These are phyloP conservation scores for Nesogale talazaci DNA, from an alignment of 2,113 vertebrate species.

Conservation along the genomic window DNA sequence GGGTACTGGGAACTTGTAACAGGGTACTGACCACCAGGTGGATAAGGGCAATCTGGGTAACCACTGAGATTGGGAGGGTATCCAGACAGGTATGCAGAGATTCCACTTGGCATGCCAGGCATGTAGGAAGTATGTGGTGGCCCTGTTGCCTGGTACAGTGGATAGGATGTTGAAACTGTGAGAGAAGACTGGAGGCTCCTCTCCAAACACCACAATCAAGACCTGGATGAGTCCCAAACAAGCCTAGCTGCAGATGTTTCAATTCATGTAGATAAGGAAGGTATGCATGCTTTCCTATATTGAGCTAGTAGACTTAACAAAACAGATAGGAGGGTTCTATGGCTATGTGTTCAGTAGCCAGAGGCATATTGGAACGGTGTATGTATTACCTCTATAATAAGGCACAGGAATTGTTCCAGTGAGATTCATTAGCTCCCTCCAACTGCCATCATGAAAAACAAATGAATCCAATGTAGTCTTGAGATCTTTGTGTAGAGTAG, in stretches of 20 bases:
- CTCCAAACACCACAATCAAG: slow-evolving; percentile 98
- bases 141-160: slow-evolving; percentile 94
- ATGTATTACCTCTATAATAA: slow-evolving; percentile 98
- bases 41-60: slow-evolving; percentile 93
- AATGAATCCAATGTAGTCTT: slow-evolving; percentile 78
- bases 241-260: slow-evolving; percentile 98
- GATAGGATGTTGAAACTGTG: slow-evolving; percentile 92
- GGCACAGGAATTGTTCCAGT: slow-evolving; percentile 97
- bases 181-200: slow-evolving; percentile 98
- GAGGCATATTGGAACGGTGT: slow-evolving; percentile 98
- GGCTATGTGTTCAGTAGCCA: slow-evolving; percentile 99
- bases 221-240: slow-evolving; percentile 97
- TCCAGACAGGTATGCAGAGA: no score
- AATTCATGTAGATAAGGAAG: slow-evolving; percentile 98
- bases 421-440: slow-evolving; percentile 96
- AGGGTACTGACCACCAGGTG: slow-evolving; percentile 91
- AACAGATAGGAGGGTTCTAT: slow-evolving; percentile 98
- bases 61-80: slow-evolving; percentile 83
- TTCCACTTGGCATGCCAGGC: no score
- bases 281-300: slow-evolving; percentile 98
- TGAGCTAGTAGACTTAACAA: slow-evolving; percentile 99
- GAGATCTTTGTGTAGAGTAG: no score
- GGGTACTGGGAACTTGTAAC: slow-evolving; percentile 81
- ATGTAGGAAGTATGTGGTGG: slow-evolving; percentile 88
- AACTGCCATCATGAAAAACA: slow-evolving; percentile 97